Conservation (phyloP, 2,888 invertebrate species). For the Macrophya alboannulata region DNA sequence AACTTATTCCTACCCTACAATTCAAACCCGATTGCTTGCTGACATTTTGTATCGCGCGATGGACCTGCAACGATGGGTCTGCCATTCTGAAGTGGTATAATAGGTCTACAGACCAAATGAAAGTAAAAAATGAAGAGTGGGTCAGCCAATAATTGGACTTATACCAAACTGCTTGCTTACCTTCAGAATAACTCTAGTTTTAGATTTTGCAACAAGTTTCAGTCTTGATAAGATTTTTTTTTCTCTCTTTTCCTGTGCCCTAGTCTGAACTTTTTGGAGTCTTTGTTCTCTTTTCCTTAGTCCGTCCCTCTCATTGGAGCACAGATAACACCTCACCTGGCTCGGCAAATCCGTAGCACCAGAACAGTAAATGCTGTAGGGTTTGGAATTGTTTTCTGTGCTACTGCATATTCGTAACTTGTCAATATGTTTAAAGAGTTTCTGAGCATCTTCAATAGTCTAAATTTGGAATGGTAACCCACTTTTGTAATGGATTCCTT, state of each 20-base stretch:
- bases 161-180: no score
- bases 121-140: no score
- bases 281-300: no score
- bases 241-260: slow-evolving; percentile 27
- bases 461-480: slow-evolving; percentile 13
- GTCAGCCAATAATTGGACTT: not conserved
- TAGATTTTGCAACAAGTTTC: slow-evolving; percentile 5
- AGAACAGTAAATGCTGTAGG: slow-evolving; percentile 7
- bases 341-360: no score
- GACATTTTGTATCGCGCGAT: no score
- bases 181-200: slow-evolving; percentile 22
- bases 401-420: slow-evolving; percentile 14
- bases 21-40: no score
- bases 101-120: no score
- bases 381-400: slow-evolving; percentile 17
- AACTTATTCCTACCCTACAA: not conserved
- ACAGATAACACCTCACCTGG: no score
- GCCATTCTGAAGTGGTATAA: no score
- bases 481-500: no score
- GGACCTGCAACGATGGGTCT: no score
- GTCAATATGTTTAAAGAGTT: slow-evolving; percentile 18
- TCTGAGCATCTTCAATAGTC: slow-evolving; percentile 3
- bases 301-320: no score
- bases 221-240: slow-evolving; percentile 22
- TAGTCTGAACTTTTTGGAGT: slow-evolving; percentile 22